Percentiles rank a stretch among this genome's conserved stretches.
Evolutionary conservation across 2,888 invertebrate genomes (phyloP).

Genomic region (Serripes groenlandicus): DNA sequence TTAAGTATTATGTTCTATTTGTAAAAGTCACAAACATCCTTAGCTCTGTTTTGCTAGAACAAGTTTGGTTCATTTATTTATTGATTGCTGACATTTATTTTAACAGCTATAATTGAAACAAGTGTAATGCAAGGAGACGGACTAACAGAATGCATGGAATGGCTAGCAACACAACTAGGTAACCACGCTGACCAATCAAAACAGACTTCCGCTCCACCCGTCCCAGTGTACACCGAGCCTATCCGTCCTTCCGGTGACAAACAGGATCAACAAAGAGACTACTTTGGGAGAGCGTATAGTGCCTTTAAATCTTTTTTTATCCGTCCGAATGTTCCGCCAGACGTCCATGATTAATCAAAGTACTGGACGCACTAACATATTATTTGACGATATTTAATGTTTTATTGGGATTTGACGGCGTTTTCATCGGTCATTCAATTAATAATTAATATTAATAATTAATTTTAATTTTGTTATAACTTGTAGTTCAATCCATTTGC

Average conservation of each 20-base stretch:
- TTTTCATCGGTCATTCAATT: too few species aligned
- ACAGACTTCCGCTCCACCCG: conserved; percentile 3
- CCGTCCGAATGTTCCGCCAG: conserved; percentile 68
- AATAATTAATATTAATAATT: too few species aligned
- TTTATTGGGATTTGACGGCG: too few species aligned
- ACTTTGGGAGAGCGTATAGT: conserved; percentile 80
- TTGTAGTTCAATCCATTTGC: too few species aligned
- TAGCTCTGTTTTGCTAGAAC: too few species aligned
- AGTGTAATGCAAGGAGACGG: conserved; percentile 80
- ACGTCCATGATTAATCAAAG: conserved; percentile 45
- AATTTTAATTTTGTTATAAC: too few species aligned
- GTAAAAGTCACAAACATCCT: too few species aligned
- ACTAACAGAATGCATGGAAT: conserved; percentile 78
- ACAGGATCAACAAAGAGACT: conserved; percentile 70
- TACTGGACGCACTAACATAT: too few species aligned
- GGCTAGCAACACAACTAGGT: conserved; percentile 79
- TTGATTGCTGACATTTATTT: too few species aligned
- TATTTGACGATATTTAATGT: too few species aligned
- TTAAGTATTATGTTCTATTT: too few species aligned
- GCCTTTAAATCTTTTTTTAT: conserved; percentile 81
- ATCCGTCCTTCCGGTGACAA: conserved; percentile 31
- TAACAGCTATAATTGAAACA: conserved; percentile 79
- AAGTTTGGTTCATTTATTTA: too few species aligned
- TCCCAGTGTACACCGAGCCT: conserved; percentile 29
- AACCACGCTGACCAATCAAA: conserved; percentile 59